These are phyloP conservation scores for Fissipunctia ypsillon DNA, from an alignment of 2,888 invertebrate species.

Conservation along the genomic window DNA sequence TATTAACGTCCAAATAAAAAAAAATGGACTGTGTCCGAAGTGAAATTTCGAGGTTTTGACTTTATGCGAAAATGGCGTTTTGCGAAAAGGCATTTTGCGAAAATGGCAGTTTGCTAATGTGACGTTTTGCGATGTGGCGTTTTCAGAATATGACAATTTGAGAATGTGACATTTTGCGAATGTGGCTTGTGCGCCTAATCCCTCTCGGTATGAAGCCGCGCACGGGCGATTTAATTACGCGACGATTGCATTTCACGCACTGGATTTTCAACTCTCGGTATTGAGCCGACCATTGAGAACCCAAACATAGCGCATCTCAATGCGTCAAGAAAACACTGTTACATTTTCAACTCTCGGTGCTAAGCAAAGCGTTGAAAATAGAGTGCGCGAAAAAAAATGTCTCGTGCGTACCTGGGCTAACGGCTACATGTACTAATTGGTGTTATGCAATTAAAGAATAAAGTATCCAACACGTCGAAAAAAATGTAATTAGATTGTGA, in stretches of 20 bases:
- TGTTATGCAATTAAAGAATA: conserved; percentile 28
- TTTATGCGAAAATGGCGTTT: too few relatives aligned
- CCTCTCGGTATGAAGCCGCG: too few relatives aligned
- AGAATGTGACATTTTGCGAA: too few relatives aligned
- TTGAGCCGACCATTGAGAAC: not conserved
- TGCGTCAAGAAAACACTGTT: not conserved
- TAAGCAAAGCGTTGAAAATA: not conserved
- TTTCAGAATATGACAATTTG: too few relatives aligned
- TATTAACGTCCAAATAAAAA: too few relatives aligned
- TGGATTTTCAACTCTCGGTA: not conserved
- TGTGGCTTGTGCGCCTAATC: too few relatives aligned
- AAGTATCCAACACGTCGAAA: conserved; percentile 1
- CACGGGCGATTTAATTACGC: not conserved
- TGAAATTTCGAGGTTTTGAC: too few relatives aligned
- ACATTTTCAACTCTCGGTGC: not conserved
- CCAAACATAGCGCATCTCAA: not conserved
- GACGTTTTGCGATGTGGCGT: too few relatives aligned
- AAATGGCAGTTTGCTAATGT: too few relatives aligned
- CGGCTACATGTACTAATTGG: conserved; percentile 23
- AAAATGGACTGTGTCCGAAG: too few relatives aligned
- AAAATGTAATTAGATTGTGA: conserved; percentile 26
- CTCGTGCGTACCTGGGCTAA: too few relatives aligned
- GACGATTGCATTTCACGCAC: not conserved
- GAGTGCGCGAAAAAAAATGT: not conserved
- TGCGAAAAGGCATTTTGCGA: too few relatives aligned